These are phyloP conservation scores for Limulus polyphemus DNA, from an alignment of 2,888 invertebrate species.

Conservation along the genomic window DNA sequence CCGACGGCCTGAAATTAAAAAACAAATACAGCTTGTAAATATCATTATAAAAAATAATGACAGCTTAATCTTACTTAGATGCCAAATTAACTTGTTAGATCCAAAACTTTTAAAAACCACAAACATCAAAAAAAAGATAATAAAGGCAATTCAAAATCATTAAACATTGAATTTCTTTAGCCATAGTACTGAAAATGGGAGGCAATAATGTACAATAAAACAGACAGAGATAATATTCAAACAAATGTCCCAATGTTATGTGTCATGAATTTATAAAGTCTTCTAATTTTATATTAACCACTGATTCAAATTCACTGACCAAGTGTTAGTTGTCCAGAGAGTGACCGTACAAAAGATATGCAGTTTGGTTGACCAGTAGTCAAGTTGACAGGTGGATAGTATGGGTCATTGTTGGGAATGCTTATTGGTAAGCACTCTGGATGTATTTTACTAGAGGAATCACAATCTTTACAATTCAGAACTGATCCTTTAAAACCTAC, in stretches of 20 bases:
- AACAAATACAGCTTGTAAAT: neutral
- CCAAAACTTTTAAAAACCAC: no score
- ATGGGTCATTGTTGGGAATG: conserved; percentile 74
- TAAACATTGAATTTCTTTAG: no score
- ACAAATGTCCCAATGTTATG: neutral
- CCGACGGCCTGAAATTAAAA: conserved; percentile 38
- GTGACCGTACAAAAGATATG: conserved; percentile 85
- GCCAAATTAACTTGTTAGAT: no score
- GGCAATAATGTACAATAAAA: no score
- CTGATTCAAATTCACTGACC: conserved; percentile 31
- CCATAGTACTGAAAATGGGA: no score
- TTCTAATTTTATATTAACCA: neutral
- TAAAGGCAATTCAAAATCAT: no score
- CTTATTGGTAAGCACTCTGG: conserved; percentile 88
- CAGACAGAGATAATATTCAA: no score
- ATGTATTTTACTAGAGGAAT: conserved; percentile 72
- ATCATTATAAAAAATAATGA: neutral
- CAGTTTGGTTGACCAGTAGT: conserved; percentile 41
- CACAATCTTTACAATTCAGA: conserved; percentile 76
- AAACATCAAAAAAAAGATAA: no score
- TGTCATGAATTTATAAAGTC: neutral
- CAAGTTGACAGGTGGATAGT: conserved; percentile 45
- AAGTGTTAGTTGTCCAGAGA: conserved; percentile 77
- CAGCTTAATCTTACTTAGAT: neutral
- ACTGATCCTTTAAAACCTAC: conserved; percentile 1